Evolutionary conservation across 2,888 invertebrate genomes (phyloP), one percentile per base, ranked within the genome.

Genomic region (Meganola albula): DNA sequence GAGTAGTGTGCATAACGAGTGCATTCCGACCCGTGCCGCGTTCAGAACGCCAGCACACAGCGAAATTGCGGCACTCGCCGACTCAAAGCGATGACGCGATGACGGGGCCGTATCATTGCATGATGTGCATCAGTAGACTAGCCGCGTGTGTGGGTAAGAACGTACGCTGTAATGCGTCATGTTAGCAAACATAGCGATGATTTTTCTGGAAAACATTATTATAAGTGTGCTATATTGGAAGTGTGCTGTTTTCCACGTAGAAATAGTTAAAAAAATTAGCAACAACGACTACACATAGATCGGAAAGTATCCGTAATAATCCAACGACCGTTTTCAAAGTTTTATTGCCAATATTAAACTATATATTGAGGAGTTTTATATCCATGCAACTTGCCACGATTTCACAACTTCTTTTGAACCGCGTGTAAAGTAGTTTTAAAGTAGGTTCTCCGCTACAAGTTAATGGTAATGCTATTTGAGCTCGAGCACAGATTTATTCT

Each of bases 1-100:
- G 72, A 79, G 78, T 74, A 72, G 67, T 69, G 74, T 72, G 75
- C 74, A 76, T 75, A 80, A 76, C 74, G 67, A 74, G 68, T 75
- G 72, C 76, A 70, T 68, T 65, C 73, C 65, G 58, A 61, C 52
- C 64, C 61, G 58, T 58, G 57, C 58, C 62, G 57, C 56, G 62
- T 58, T 58, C 54, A 49, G 45, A 53, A 59, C 59, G 58, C 59
- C 53, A 45, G 54, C 59, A 55, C 53, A 60, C 57, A 64, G 61
- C 63, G 69, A 70, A 75, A 77, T 73, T 76, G 75, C 76, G 60
- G 70, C 67, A 64, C 69, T 71, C 73, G 62, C 51, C 60, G 51
- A 50, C 66, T 77, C 74, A 76, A 77, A 78, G 75, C 69, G 65
- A 72, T 72, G 78, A 72, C 70, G 75, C 69, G 65, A 72, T 72